phyloP scores from a whole-genome alignment of 1,140 invertebrate genomes.

The Heliothis virescens region DNA sequence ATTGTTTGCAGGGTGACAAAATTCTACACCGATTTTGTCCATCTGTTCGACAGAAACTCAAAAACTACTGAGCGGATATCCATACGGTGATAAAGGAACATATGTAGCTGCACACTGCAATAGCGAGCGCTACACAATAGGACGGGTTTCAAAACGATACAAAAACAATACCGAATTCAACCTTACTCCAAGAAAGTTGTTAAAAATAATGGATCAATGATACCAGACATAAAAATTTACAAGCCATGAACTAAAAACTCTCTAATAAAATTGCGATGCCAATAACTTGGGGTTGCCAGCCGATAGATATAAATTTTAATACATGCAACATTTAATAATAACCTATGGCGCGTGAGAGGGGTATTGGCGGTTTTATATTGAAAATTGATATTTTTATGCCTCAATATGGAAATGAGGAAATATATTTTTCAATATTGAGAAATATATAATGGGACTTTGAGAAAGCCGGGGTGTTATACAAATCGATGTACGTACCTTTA shows the following conservation, averaged over 20 bases:
- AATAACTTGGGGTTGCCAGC: slow-evolving; percentile 54
- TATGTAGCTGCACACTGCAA: too few relatives aligned
- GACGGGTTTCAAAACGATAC: too few relatives aligned
- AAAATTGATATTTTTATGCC: slow-evolving; percentile 35
- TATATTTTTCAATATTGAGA: neutral
- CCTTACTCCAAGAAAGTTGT: too few relatives aligned
- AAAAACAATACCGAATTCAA: too few relatives aligned
- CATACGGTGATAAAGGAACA: too few relatives aligned
- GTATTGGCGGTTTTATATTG: slow-evolving; percentile 30
- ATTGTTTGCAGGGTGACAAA: too few relatives aligned
- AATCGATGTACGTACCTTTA: neutral
- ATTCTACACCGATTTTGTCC: too few relatives aligned
- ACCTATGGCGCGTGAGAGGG: slow-evolving; percentile 58
- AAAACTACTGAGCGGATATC: too few relatives aligned
- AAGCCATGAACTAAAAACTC: slow-evolving; percentile 64
- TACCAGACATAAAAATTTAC: slow-evolving; percentile 61
- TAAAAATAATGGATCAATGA: neutral
- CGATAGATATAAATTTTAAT: slow-evolving; percentile 71
- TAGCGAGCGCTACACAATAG: too few relatives aligned
- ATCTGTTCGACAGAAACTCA: too few relatives aligned
- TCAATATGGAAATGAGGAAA: slow-evolving; percentile 7
- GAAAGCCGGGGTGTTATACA: neutral
- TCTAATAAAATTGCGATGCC: slow-evolving; percentile 62
- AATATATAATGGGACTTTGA: too few relatives aligned
- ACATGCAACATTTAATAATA: slow-evolving; percentile 81